Evolutionary conservation across 2,797 vertebrate genomes (phyloP), one percentile per base, ranked within the genome.

Genomic region (Chromobotia macracanthus): DNA sequence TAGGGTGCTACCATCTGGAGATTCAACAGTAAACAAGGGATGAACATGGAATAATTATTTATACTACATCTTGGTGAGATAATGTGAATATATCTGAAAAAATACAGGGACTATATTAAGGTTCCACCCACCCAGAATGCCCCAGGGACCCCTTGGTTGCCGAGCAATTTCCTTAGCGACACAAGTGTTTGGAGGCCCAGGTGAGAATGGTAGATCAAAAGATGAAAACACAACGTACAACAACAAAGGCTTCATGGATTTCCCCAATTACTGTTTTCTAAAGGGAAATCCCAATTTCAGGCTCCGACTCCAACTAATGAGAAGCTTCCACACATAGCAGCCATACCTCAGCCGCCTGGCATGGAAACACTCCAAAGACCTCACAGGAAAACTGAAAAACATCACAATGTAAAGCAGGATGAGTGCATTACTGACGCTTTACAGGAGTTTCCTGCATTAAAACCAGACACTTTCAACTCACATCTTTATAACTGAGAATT

Each of bases 261-360:
- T 84, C 71, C 58, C 81, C 84, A 85, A 85, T 86, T 84, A 83
- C 82, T 80, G 75, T 81, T 87, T 85, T 84, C 79, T 55, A 67
- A 76, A 87, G 83, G 84, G 75, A 83, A 84, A 82, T 82, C 82
- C 82, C 81, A 80, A 71, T 73, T 82, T 70, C 82, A 61, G 28
- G 51, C 28, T 64, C 67, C 38, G 77, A 25, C 74, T 65, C 70
- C 19, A 60, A 53, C 63, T 86, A 86, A 88, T 84, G 83, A 85
- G 82, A 87, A 77, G 81, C 84, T 73, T 80, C 80, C 35, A 55
- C 28, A 28, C 82, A 86, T 84, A 71, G 73, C 70, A 78, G 80
- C 75, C 53, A 71, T 82, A 41, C 76, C 67, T 71, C 31, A 61
- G 56, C 16, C 58, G 72, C 51, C 65, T 74, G 79, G 72, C 74